Base-by-base conservation (phyloP, 2,797 vertebrate species). In the Hirundo rustica region DNA sequence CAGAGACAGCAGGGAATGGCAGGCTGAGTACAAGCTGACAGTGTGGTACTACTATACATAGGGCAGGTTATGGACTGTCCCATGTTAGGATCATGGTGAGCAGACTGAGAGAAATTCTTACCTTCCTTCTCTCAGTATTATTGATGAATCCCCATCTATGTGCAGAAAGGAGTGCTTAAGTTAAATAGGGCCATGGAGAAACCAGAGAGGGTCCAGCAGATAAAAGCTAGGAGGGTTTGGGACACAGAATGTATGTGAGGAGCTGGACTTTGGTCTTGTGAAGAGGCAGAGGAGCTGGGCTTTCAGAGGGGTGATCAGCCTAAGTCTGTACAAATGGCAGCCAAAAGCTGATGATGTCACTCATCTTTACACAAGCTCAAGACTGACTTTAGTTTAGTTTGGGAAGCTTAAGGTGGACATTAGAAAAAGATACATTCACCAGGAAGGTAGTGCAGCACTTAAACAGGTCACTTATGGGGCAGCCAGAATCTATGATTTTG, bases 201-300 rank as follows among this genome's bases (percentile, higher is more conserved):
- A 83, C 14, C 26, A 23, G 16, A 85, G 29, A 57, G 8, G 5
- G 9, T 77, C 30, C 57, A 83, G 45, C 36, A 71, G 32, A 84
- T 17, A 89, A 77, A 40, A 84, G 21, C 18, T 48, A 42, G 85
- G 48, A 45, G n/a, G 20, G 22, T 71, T 73, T 54, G 48, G 32
- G 20, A 60, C 45, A 29, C n/a, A 48, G 26, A 79, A 47, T 0
- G 0, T 25, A 13, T 1, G 16, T 23, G 25, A 93, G 19, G 44
- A 85, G 19, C 38, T 57, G 42, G 25, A 44, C 48, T 71, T 60
- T 2, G 7, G 8, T 67, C 66, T 40, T 62, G 9, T 36, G 29
- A 72, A 89, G n/a, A 71, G 9, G 11, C 22, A 72, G n/a, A 85
- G 30, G 38, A 74, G 26, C 23, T 67, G 5, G 4, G 38, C 42